Evolutionary conservation across 2,888 invertebrate genomes (phyloP), one percentile per base, ranked within the genome.

Genomic region (Cryptus viduatorius): DNA sequence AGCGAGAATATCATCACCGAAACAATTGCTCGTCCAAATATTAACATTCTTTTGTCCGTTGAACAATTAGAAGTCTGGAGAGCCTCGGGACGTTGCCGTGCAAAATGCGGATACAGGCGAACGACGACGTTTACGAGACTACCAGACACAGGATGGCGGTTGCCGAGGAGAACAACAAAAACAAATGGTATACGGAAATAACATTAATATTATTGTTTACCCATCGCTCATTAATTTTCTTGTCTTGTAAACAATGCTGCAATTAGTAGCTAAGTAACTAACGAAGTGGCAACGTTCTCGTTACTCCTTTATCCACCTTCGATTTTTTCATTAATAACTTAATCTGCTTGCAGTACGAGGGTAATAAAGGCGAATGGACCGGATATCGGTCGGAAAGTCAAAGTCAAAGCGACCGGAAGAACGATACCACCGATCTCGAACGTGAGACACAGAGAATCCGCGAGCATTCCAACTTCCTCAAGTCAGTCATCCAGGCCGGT

Each of bases 101-200:
- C 94, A 97, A 97, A 94, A 97, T 99, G 96, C 96, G 98, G 88
- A 97, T 99, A 90, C 97, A 97, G 94, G 99, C 99, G 91, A 98
- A 98, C 92, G 98, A 98, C 93, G 98, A 99, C 95, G 97, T 98
- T 84, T 99, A 98, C 94, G 98, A 98, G 94, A 96, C 97, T 90
- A 99, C 99, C 89, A 96, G 97, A 94, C 96, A 97, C 94, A 96
- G 98, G 91, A 98, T 99, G 97, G 98, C 97, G 92, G 96, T 96
- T 92, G 98, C 97, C 88, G 98, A 98, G 94, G 98, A 98, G 94
- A 97, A 97, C 94, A 97, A 97, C 94, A 98, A 98, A 95, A 98
- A 98, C 94, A 98, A 98, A 95, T 98, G 97, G 98, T 98, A 93
- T 93, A 93, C 85, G 53, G 8, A 7, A 53, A 53, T 37, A 37